phyloP scores from a whole-genome alignment of 2,888 invertebrate genomes.

The Hypena proboscidalis region DNA sequence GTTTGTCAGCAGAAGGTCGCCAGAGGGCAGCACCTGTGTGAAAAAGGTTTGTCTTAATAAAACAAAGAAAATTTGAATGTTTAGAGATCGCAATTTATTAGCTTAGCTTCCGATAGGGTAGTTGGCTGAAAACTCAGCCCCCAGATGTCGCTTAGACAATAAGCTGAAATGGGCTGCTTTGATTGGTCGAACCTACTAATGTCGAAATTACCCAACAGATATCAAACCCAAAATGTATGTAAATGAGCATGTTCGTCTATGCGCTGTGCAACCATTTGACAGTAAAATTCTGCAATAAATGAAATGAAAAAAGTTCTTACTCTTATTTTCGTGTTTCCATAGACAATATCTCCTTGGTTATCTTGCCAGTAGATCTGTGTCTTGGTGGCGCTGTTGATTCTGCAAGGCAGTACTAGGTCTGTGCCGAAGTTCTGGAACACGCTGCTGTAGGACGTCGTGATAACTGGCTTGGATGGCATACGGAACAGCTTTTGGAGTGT shows the following conservation, averaged over 20 bases:
- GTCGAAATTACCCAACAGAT: no score
- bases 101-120: no score
- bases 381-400: conserved; percentile 86
- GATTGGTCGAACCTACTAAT: no score
- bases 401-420: conserved; percentile 89
- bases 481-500: conserved; percentile 71
- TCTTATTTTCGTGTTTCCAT: conserved; percentile 78
- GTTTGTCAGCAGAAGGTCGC: conserved; percentile 90
- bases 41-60: no score
- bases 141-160: no score
- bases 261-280: no score
- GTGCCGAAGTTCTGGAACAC: conserved; percentile 86
- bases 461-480: conserved; percentile 75
- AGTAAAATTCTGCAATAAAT: neutral
- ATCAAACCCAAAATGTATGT: no score
- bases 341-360: conserved; percentile 80
- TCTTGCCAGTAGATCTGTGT: conserved; percentile 89
- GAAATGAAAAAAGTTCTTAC: conserved; percentile 49
- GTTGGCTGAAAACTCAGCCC: no score
- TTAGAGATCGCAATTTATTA: no score
- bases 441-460: conserved; percentile 81
- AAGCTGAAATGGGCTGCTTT: no score
- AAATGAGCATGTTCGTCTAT: no score
- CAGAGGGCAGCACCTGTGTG: conserved; percentile 88
- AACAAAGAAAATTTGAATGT: no score